Evolutionary conservation across 2,797 vertebrate genomes (phyloP).

Genomic region (Acanthurus tractus): DNA sequence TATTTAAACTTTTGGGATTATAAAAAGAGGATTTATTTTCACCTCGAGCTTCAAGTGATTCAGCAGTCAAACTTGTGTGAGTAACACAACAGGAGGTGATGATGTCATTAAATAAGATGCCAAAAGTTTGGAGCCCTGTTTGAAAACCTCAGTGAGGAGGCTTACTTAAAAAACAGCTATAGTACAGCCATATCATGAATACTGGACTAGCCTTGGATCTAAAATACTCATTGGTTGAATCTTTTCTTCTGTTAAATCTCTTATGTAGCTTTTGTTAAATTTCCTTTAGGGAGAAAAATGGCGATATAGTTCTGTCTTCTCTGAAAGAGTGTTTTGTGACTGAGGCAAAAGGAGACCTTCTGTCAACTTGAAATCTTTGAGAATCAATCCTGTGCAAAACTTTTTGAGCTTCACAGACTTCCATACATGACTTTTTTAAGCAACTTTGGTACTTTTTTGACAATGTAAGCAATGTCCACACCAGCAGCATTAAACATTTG

Average conservation of each 20-base stretch:
- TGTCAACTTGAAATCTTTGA: conserved; percentile 10
- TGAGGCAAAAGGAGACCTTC: neutral
- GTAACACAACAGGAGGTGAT: too few species aligned
- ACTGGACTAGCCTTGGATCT: conserved; percentile 51
- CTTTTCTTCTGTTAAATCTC: neutral
- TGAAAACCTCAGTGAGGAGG: too few species aligned
- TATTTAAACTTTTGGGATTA: too few species aligned
- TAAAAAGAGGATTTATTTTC: too few species aligned
- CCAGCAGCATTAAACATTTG: conserved; percentile 52
- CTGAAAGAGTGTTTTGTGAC: neutral
- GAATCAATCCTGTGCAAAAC: conserved; percentile 37
- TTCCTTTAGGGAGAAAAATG: neutral
- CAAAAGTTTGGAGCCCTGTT: too few species aligned
- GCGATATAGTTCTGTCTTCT: conserved; percentile 24
- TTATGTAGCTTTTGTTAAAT: neutral
- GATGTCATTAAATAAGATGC: too few species aligned
- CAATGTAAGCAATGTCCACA: conserved; percentile 45
- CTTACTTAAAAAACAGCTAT: too few species aligned
- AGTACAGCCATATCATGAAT: conserved; percentile 33
- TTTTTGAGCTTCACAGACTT: conserved; percentile 70
- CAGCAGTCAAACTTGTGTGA: too few species aligned
- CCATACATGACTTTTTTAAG: conserved; percentile 36
- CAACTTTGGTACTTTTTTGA: conserved; percentile 6
- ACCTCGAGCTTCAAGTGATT: too few species aligned
- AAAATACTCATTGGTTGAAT: conserved; percentile 1